Evolutionary conservation across 1,140 invertebrate genomes (phyloP).

Genomic region (Macrosteles quadrilineatus): DNA sequence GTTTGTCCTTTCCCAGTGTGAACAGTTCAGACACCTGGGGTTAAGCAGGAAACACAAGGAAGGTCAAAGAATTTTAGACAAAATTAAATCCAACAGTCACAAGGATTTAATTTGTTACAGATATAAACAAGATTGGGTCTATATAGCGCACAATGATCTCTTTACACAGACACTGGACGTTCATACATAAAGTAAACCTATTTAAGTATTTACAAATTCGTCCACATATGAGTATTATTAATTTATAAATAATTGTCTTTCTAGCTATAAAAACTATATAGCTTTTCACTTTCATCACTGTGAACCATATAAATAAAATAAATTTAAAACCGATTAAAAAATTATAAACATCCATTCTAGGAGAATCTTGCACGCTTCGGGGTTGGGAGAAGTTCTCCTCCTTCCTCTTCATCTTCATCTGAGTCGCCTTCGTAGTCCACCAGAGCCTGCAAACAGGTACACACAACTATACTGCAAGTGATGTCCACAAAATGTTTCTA

Average conservation of each 20-base stretch:
- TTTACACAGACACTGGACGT: conserved; percentile 22
- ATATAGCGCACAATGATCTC: conserved; percentile 21
- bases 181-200: conserved; percentile 19
- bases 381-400: conserved; percentile 34
- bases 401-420: conserved; percentile 88
- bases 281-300: conserved; percentile 2
- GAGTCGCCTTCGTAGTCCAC: conserved; percentile 96
- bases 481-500: too few relatives aligned
- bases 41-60: too few relatives aligned
- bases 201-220: conserved; percentile 25
- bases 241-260: conserved; percentile 27
- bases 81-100: neutral
- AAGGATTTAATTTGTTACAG: conserved; percentile 19
- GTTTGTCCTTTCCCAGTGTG: too few relatives aligned
- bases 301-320: conserved; percentile 20
- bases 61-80: too few relatives aligned
- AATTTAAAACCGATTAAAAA: conserved; percentile 16
- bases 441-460: conserved; percentile 67
- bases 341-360: conserved; percentile 27
- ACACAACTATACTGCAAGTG: conserved; percentile 19
- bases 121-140: conserved; percentile 22
- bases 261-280: conserved; percentile 13
- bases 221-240: conserved; percentile 17
- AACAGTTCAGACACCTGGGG: too few relatives aligned
- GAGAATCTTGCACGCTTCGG: conserved; percentile 39